These are phyloP conservation scores for Coreoperca whiteheadi DNA, from an alignment of 2,113 vertebrate genomes.

Conservation along the genomic window DNA sequence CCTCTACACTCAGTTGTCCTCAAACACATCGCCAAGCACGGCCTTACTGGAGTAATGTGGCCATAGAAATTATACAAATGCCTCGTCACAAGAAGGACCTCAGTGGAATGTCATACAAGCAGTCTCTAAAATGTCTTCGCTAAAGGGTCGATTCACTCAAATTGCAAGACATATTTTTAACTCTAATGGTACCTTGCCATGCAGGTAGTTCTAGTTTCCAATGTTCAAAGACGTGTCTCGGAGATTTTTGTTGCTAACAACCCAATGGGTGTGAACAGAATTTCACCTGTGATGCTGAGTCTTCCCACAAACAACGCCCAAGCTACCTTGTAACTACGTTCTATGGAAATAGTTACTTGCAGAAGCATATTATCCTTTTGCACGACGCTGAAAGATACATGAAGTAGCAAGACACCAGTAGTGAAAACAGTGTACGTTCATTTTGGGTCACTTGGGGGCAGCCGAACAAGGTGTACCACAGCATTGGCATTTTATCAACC, in stretches of 20 bases:
- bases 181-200: background rate
- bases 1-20: slow-evolving; percentile 25
- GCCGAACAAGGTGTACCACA: no score
- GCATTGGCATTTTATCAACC: no score
- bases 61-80: slow-evolving; percentile 18
- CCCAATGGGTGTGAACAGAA: background rate
- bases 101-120: background rate
- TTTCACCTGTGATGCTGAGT: background rate
- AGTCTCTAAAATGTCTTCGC: background rate
- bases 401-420: no score
- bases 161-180: background rate
- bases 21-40: slow-evolving; percentile 25
- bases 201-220: background rate
- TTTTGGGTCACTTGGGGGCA: no score
- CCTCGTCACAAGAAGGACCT: background rate
- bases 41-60: background rate
- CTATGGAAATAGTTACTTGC: no score
- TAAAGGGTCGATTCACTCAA: background rate
- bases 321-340: background rate
- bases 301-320: background rate
- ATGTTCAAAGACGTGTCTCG: background rate
- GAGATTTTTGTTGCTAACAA: background rate
- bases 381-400: no score
- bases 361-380: no score
- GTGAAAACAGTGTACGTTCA: no score